Evolutionary conservation across 2,797 vertebrate genomes (phyloP).

Genomic region (Huso huso): DNA sequence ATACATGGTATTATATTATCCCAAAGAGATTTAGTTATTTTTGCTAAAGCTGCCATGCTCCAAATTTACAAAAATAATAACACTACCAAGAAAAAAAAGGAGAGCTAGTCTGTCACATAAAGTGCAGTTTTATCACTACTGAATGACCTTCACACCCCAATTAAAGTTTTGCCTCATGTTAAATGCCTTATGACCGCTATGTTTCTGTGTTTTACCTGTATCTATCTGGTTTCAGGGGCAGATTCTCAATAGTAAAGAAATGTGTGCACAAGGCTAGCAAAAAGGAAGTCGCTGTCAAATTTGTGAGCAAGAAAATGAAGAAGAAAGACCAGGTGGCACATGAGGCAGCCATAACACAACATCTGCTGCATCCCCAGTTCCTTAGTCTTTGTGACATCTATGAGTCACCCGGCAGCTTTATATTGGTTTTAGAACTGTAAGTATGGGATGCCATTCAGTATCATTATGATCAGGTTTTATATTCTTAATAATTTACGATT

Average conservation of each 20-base stretch:
- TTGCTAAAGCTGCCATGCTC: too few species aligned
- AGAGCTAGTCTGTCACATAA: too few species aligned
- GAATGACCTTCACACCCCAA: too few species aligned
- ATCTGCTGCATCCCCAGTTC: conserved; percentile 84
- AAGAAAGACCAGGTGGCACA: conserved; percentile 93
- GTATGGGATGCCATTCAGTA: conserved; percentile 31
- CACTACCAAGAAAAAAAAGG: too few species aligned
- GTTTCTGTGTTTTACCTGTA: not conserved
- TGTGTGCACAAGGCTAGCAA: conserved; percentile 83
- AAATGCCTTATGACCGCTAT: not conserved
- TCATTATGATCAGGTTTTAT: too few species aligned
- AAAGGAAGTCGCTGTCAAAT: conserved; percentile 93
- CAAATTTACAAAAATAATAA: too few species aligned
- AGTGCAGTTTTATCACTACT: too few species aligned
- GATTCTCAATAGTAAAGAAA: conserved; percentile 92
- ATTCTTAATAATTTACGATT: too few species aligned
- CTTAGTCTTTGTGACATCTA: conserved; percentile 82
- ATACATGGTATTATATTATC: too few species aligned
- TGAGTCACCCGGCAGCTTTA: conserved; percentile 75
- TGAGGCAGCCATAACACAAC: conserved; percentile 79
- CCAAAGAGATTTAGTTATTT: too few species aligned
- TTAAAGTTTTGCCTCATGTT: not conserved
- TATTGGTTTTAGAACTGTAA: conserved; percentile 88
- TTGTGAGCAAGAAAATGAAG: conserved; percentile 93
- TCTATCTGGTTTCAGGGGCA: conserved; percentile 58